phyloP scores from a whole-genome alignment of 2,888 invertebrate genomes.

The Pollenia griseotomentosa region DNA sequence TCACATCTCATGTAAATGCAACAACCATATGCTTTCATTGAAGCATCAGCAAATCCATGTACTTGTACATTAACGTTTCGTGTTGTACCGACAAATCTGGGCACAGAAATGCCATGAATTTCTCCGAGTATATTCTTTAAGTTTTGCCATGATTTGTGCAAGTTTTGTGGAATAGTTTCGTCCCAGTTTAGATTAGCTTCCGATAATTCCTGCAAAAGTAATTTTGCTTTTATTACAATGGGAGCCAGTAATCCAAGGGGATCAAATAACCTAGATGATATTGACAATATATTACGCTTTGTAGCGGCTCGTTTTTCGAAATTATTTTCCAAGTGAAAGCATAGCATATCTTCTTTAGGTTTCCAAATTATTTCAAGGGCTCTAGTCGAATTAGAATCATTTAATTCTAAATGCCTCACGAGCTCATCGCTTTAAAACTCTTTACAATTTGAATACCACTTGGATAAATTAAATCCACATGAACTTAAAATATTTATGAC shows the following conservation, averaged over 20 bases:
- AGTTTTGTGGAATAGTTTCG: too few species aligned
- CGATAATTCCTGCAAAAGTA: too few species aligned
- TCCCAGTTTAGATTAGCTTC: too few species aligned
- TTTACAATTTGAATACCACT: slow-evolving; percentile 27
- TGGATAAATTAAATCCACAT: slow-evolving; percentile 13
- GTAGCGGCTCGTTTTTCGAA: background rate
- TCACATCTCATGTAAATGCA: slow-evolving; percentile 40
- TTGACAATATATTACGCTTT: slow-evolving; percentile 20
- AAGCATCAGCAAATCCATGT: slow-evolving; percentile 43
- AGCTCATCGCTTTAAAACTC: background rate
- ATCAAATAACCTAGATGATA: slow-evolving; percentile 39
- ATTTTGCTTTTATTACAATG: background rate
- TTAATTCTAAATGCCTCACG: background rate
- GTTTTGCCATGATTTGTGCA: too few species aligned
- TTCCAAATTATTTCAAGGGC: slow-evolving; percentile 2
- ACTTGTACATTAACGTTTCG: background rate
- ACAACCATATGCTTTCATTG: slow-evolving; percentile 36
- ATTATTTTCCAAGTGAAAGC: slow-evolving; percentile 21
- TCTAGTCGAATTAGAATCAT: background rate
- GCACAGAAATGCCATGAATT: too few species aligned
- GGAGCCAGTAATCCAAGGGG: slow-evolving; percentile 9
- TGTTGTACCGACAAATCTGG: too few species aligned
- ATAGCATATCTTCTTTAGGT: background rate
- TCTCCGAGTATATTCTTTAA: too few species aligned
- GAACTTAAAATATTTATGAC: too few species aligned